Conservation (phyloP, 2,888 invertebrate genomes). For the Hartigia nigra region DNA sequence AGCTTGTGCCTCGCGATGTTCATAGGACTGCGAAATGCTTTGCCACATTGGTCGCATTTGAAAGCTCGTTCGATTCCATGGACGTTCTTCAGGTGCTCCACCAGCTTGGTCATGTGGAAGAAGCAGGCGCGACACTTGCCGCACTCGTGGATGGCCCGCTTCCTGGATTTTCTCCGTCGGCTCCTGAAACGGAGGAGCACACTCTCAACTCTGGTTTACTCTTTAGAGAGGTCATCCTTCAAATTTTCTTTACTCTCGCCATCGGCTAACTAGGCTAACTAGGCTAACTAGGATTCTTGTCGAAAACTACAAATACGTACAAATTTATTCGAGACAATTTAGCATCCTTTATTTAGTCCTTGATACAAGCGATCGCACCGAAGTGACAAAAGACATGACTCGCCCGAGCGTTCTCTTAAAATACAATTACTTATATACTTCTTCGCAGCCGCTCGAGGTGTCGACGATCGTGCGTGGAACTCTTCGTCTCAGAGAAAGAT, state of each 20-base stretch:
- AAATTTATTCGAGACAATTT: neutral
- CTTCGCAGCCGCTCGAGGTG: neutral
- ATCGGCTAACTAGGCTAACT: no score
- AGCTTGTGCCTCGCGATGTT: constrained; percentile 57
- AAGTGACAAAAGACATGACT: neutral
- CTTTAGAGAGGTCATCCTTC: neutral
- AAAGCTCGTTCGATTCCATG: constrained; percentile 54
- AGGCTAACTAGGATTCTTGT: neutral
- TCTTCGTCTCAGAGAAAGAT: no score
- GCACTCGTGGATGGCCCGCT: constrained; percentile 50
- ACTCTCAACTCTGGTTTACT: neutral
- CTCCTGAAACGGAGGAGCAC: constrained; percentile 41
- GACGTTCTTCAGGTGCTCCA: constrained; percentile 58
- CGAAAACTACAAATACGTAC: neutral
- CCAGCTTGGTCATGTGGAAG: constrained; percentile 55
- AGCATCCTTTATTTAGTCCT: neutral
- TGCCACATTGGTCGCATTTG: constrained; percentile 53
- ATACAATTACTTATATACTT: neutral
- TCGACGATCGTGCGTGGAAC: no score
- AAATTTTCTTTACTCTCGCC: neutral
- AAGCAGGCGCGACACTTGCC: constrained; percentile 53
- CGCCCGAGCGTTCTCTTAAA: neutral
- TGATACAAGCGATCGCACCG: neutral
- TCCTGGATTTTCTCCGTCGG: constrained; percentile 29
- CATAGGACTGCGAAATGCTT: constrained; percentile 51